Conservation (phyloP, 2,888 invertebrate species). For the Leptopilina syphax region DNA sequence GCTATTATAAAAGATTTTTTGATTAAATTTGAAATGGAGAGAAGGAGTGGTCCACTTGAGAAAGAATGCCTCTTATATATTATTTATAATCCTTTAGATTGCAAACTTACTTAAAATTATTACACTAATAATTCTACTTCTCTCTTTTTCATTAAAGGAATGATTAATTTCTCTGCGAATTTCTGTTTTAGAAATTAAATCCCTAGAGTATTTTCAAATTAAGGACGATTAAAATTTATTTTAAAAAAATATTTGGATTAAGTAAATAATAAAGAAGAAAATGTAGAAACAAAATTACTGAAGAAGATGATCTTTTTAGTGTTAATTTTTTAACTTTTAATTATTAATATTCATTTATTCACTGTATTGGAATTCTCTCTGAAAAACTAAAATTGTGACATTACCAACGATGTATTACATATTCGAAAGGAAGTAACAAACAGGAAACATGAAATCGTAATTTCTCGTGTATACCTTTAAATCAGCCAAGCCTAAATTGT, state of each 20-base stretch:
- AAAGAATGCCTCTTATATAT: too few relatives aligned
- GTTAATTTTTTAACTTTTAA: not conserved
- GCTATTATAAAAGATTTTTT: too few relatives aligned
- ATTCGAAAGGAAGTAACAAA: conserved; percentile 69
- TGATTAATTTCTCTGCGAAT: not conserved
- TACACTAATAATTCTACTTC: conserved; percentile 1
- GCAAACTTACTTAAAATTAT: too few relatives aligned
- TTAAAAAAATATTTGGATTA: too few relatives aligned
- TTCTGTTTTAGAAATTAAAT: conserved; percentile 19
- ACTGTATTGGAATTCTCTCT: conserved; percentile 55
- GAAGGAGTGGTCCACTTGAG: too few relatives aligned
- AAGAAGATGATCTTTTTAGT: too few relatives aligned
- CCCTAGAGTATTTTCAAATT: conserved; percentile 41
- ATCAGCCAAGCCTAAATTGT: not conserved
- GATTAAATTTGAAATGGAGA: too few relatives aligned
- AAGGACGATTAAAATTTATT: conserved; percentile 38
- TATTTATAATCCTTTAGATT: too few relatives aligned
- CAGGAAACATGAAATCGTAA: conserved; percentile 66
- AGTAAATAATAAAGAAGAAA: too few relatives aligned
- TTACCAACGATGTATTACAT: conserved; percentile 49
- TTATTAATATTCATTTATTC: not conserved
- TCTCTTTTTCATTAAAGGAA: not conserved
- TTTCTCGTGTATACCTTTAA: conserved; percentile 39
- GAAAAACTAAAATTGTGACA: conserved; percentile 61
- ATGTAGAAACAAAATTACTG: too few relatives aligned